phyloP scores from a whole-genome alignment of 2,888 invertebrate species.

The Cheiracanthium punctorium region DNA sequence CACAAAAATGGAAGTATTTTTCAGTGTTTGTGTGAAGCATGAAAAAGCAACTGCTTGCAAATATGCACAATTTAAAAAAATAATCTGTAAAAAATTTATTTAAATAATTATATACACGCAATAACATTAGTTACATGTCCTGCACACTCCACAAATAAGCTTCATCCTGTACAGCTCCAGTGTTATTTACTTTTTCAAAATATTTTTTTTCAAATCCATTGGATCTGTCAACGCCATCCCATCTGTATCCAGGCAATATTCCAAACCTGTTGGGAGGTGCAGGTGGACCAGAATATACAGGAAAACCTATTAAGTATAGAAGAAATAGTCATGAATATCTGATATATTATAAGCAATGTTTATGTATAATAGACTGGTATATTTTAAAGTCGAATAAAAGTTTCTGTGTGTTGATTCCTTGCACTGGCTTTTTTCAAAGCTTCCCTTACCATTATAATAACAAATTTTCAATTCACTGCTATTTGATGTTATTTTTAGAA shows the following conservation, averaged over 20 bases:
- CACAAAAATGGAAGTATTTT: too few species aligned
- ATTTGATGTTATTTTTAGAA: too few species aligned
- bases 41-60: neutral
- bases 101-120: neutral
- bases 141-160: constrained; percentile 96
- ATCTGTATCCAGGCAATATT: constrained; percentile 93
- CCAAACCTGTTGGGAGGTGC: constrained; percentile 92
- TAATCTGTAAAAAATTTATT: constrained; percentile 20
- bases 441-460: too few species aligned
- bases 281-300: constrained; percentile 86
- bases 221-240: constrained; percentile 99
- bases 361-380: too few species aligned
- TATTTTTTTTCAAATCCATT: constrained; percentile 95
- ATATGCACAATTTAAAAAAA: neutral
- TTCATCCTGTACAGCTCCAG: constrained; percentile 86
- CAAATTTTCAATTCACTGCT: too few species aligned
- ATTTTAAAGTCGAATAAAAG: too few species aligned
- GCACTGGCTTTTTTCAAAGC: too few species aligned
- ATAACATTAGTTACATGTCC: constrained; percentile 84
- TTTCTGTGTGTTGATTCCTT: too few species aligned
- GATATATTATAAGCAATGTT: too few species aligned
- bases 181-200: constrained; percentile 86
- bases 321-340: too few species aligned
- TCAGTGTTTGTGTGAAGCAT: too few species aligned
- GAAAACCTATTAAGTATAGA: constrained; percentile 71